Evolutionary conservation across 2,113 vertebrate species (phyloP).

Genomic region (Callorhinus ursinus): DNA sequence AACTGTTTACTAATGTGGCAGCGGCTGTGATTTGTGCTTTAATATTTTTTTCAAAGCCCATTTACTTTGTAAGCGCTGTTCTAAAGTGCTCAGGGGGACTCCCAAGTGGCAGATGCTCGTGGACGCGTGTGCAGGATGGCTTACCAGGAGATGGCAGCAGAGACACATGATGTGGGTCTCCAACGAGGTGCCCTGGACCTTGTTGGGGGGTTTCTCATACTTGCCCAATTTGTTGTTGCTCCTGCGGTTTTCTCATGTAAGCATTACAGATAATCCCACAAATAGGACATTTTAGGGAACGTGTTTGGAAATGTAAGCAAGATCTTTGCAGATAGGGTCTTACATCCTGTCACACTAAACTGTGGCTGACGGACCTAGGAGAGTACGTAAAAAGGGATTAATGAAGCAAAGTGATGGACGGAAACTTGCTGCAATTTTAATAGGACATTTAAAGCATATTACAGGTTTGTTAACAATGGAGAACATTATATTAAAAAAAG

Average conservation of each 20-base stretch:
- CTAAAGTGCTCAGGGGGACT: neutral
- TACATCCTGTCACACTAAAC: neutral
- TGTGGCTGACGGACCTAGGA: neutral
- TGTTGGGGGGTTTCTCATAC: neutral
- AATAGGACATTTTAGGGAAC: neutral
- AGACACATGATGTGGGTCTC: neutral
- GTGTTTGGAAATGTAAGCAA: neutral
- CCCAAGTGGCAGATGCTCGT: neutral
- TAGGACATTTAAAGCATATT: neutral
- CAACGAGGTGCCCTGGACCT: accelerated
- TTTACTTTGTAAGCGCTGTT: slow-evolving; percentile 50
- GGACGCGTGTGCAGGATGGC: accelerated
- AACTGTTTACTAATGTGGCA: slow-evolving; percentile 61
- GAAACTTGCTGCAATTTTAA: neutral
- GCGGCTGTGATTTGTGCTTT: slow-evolving; percentile 61
- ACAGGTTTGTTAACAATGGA: neutral
- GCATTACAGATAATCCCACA: neutral
- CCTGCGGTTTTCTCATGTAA: neutral
- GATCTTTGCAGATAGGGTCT: neutral
- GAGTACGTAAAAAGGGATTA: neutral
- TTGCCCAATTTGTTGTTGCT: neutral
- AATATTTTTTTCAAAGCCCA: slow-evolving; percentile 58
- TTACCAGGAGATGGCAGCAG: slow-evolving; percentile 72
- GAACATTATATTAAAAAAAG: neutral
- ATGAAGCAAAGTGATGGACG: neutral